Evolutionary conservation across 2,888 invertebrate species (phyloP), one percentile per base, ranked within the genome.

Genomic region (Reticulitermes lucifugus): DNA sequence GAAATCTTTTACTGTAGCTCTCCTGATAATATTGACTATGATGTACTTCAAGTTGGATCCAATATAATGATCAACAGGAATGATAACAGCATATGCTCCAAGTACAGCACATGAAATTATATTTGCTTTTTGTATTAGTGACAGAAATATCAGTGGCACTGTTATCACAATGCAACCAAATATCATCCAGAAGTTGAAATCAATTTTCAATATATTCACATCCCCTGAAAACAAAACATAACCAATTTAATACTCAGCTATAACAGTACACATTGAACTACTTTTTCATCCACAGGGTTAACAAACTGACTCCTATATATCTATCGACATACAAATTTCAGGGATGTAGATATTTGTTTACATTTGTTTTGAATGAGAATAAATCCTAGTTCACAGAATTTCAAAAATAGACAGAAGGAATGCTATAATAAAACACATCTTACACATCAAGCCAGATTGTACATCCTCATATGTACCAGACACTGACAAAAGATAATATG

Each of bases 11-110:
- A 85, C 92, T 0, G 93, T 92, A 0, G 93, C 93, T 87, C 96
- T 92, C 87, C 95, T 91, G n/a, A 95, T 89, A 0, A 93, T 91
- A 88, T 96, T 96, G 35, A 95, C 91, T 2, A 95, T 88, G 60
- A 96, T 94, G 89, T 94, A 95, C 88, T 94, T 94, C 87, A 96
- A 90, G 90, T 93, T 94, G 55, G 94, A 93, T 43, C 94, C 94
- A 86, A 93, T 87, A 88, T 93, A 95, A 88, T 93, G 93, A 90
- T 95, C 96, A 21, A 95, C 89, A 70, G 95, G 92, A 86, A 94
- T 90, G 77, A 94, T 91, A 21, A 93, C 89, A 46, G 93, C 92
- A 89, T 93, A 96, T 18, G 94, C 92, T 79, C 96, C 95, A 55
- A 96, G 90, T 22, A 95, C 89, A 5, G 93, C 92, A 88, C 94